Conservation (phyloP, 2,113 vertebrate species). For the Notarius lentiginosus region DNA sequence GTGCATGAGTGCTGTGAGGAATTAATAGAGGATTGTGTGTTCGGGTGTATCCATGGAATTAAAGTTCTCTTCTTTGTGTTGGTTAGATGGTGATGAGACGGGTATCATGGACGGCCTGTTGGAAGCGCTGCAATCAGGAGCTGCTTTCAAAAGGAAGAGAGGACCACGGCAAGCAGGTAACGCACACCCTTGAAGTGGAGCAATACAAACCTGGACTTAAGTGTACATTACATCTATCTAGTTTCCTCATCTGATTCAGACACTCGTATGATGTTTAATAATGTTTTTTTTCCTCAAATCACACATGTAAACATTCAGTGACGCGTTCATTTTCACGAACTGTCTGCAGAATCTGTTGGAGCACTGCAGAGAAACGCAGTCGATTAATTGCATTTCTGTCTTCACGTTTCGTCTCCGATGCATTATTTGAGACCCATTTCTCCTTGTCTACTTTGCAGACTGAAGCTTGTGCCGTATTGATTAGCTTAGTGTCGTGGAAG, state of each 20-base stretch:
- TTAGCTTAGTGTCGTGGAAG: not conserved
- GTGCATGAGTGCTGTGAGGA: not conserved
- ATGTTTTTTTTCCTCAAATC: too few species aligned
- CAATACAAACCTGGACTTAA: not conserved
- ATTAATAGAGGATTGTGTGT: not conserved
- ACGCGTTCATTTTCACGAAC: not conserved
- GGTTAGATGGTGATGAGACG: conserved; percentile 75
- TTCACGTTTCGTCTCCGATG: not conserved
- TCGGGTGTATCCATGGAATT: conserved; percentile 3
- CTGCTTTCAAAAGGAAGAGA: conserved; percentile 80
- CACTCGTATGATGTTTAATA: not conserved
- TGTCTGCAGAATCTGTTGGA: not conserved
- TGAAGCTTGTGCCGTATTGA: not conserved
- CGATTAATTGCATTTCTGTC: not conserved
- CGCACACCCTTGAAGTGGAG: not conserved
- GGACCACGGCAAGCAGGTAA: conserved; percentile 77
- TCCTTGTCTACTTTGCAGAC: not conserved
- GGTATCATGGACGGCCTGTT: conserved; percentile 80
- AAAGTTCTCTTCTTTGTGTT: conserved; percentile 43
- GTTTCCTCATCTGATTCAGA: not conserved
- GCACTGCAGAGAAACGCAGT: not conserved
- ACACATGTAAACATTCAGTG: too few species aligned
- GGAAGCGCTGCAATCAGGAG: conserved; percentile 77
- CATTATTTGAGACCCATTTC: not conserved
- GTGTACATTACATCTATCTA: not conserved